Base-by-base conservation (phyloP, 2,888 invertebrate genomes). In the Hemistola chrysoprasaria region DNA sequence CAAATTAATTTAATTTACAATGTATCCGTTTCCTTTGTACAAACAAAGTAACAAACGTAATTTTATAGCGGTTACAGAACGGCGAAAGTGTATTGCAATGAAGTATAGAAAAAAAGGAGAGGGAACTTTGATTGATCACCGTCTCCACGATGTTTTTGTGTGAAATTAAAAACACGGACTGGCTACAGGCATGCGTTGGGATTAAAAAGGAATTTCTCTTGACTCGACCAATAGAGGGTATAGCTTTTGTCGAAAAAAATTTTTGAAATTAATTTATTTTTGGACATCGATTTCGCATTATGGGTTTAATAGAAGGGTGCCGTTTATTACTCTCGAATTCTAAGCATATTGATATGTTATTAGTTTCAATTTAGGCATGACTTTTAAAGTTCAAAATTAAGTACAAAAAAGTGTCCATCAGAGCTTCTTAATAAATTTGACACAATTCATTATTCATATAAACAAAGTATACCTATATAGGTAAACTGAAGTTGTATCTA, bases 111-210 rank as follows among this genome's bases (percentile, higher is more conserved):
- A 83, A 78, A 78, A 71, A 82, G 68, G 69, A 71, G 68, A 78
- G 69, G 72, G 75, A 74, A 75, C 79, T 85, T 83, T 88, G 88
- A 88, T 88, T 88, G 88, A 88, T 88, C 87, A 88, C 88, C 87
- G 71, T 76, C 71, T 78, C 76, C 56, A 61, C 74, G 75, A 72
- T 59, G 74, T 77, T 88, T 86, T 88, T 87, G 81, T 83, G 79
- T 81, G 80, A 83, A 87, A 88, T 88, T 88, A 88, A 86, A 87
- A 86, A 85, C 78, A 69, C 71, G 78, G 67, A 77, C 69, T 78
- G 78, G 74, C 68, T 78, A 78, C 72, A 78, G n/a, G n/a, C 81
- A 80, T 82, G 78, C 81, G 78, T 78, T 72, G 85, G 85, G 82
- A 85, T 86, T 82, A 78, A 79, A 78, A 77, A 81, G 77, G 80